A percentile compares a stretch with the other conserved stretches of the same genome.
phyloP scores from a whole-genome alignment of 2,797 vertebrate species.

The Pristis pectinata region DNA sequence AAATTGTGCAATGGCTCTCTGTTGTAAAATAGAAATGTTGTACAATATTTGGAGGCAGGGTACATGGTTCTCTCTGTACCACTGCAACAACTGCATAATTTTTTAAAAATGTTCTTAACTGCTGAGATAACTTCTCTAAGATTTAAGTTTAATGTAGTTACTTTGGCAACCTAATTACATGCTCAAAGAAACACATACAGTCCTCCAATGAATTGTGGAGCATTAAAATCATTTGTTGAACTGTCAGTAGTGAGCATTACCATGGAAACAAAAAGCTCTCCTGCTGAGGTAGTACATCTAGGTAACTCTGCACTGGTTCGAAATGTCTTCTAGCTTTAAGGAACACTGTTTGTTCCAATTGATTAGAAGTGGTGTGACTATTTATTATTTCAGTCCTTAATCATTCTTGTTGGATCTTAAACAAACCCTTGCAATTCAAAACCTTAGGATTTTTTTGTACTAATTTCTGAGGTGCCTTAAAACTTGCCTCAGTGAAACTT shows the following conservation, averaged over 20 bases:
- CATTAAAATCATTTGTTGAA: background rate
- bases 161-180: constrained; percentile 11
- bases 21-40: background rate
- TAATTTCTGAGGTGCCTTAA: background rate
- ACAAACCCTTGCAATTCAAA: background rate
- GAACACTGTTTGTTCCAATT: background rate
- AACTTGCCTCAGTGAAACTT: background rate
- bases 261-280: constrained; percentile 13
- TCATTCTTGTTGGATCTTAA: background rate
- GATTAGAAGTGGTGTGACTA: background rate
- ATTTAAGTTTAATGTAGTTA: constrained; percentile 14
- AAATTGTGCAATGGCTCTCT: background rate
- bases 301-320: background rate
- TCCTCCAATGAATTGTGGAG: constrained; percentile 17
- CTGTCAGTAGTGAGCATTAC: background rate
- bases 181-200: background rate
- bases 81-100: background rate
- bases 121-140: background rate
- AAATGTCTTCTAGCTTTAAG: background rate
- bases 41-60: background rate
- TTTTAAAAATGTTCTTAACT: background rate
- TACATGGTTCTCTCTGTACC: background rate
- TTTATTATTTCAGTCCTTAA: background rate
- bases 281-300: background rate
- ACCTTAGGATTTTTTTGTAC: background rate